These are phyloP conservation scores for Andrena dorsata DNA, from an alignment of 2,888 invertebrate genomes.

Conservation along the genomic window DNA sequence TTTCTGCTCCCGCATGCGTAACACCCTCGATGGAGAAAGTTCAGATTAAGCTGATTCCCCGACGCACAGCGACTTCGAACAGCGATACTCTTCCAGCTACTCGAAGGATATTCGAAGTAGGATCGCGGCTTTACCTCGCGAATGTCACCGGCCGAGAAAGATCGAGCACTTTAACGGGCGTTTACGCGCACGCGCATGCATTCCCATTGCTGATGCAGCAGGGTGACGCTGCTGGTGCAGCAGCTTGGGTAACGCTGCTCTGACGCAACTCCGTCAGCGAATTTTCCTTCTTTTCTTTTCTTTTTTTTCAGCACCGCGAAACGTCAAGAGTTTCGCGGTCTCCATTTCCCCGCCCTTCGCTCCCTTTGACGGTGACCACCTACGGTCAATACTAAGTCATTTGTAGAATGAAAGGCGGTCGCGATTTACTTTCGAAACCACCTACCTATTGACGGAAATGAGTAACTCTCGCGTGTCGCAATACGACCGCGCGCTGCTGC, in stretches of 20 bases:
- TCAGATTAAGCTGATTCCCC: too few relatives aligned
- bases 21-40: too few relatives aligned
- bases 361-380: constrained; percentile 48
- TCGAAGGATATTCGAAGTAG: too few relatives aligned
- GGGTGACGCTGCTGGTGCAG: not conserved
- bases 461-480: constrained; percentile 53
- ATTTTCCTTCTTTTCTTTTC: too few relatives aligned
- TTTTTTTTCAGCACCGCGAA: not conserved
- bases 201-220: not conserved
- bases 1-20: too few relatives aligned
- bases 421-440: constrained; percentile 63
- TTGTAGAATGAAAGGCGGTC: constrained; percentile 55
- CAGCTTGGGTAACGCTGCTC: not conserved
- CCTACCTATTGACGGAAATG: constrained; percentile 62
- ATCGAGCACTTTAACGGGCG: not conserved
- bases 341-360: constrained; percentile 20
- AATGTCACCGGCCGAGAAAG: too few relatives aligned
- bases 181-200: not conserved
- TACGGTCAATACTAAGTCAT: constrained; percentile 47
- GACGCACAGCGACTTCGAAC: too few relatives aligned
- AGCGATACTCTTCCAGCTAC: too few relatives aligned
- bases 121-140: too few relatives aligned
- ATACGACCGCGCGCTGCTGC: not conserved
- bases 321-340: constrained; percentile 41
- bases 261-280: constrained; percentile 8